A percentile compares a stretch with the other conserved stretches of the same genome.
Conservation (phyloP, 2,113 vertebrate species). For the Oxygymnocypris stewartii region DNA sequence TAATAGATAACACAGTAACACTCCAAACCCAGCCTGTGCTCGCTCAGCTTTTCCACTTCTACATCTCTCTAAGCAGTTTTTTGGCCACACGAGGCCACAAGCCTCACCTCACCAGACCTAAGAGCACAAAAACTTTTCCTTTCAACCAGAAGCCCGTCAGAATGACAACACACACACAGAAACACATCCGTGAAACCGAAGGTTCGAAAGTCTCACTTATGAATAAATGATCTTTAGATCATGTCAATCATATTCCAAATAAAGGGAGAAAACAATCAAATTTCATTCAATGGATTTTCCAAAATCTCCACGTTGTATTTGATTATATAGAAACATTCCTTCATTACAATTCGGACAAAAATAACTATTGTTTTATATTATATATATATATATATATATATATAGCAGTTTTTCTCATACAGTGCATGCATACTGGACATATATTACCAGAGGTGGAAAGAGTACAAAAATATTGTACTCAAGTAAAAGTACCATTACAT, state of each 20-base stretch:
- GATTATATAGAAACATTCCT: too few relatives aligned
- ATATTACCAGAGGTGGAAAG: too few relatives aligned
- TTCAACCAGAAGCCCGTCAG: not conserved
- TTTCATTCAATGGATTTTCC: not conserved
- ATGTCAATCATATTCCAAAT: not conserved
- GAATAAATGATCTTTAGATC: not conserved
- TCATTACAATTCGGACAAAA: not conserved
- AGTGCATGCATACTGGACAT: too few relatives aligned
- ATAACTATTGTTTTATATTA: not conserved
- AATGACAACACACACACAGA: not conserved
- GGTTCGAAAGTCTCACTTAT: not conserved
- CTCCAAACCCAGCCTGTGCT: not conserved
- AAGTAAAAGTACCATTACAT: too few relatives aligned
- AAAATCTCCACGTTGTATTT: not conserved
- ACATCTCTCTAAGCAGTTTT: not conserved
- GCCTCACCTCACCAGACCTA: not conserved
- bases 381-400: not conserved
- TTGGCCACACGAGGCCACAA: not conserved
- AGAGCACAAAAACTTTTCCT: not conserved
- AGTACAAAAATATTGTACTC: too few relatives aligned
- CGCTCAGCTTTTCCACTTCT: conserved; percentile 34
- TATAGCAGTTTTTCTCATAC: too few relatives aligned
- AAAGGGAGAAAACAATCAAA: not conserved
- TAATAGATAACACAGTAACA: conserved; percentile 3
- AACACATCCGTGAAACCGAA: not conserved